Percentiles rank a stretch among this genome's conserved stretches.
Conservation (phyloP, 2,797 vertebrate species). For the Rhyacichthys aspro region DNA sequence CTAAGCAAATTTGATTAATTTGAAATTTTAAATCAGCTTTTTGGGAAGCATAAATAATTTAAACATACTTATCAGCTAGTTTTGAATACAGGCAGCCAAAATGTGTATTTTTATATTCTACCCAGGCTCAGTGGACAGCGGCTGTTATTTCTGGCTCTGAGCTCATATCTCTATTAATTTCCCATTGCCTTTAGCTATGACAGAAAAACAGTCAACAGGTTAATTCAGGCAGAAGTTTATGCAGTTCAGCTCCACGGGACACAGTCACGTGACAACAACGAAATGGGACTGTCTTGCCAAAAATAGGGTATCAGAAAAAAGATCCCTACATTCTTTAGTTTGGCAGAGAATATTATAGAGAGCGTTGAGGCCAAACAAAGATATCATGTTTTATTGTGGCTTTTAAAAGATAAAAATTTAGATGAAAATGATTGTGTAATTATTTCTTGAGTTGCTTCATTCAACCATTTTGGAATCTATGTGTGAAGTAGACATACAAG, state of each 20-base stretch:
- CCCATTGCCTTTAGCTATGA: constrained; percentile 86
- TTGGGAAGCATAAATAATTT: too few relatives aligned
- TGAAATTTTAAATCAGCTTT: too few relatives aligned
- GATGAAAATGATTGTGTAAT: too few relatives aligned
- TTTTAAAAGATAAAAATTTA: background rate
- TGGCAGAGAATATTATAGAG: constrained; percentile 22
- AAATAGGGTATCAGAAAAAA: constrained; percentile 18
- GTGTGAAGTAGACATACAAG: too few relatives aligned
- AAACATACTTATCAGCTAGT: constrained; percentile 17
- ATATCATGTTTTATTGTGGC: background rate
- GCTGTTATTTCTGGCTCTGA: constrained; percentile 86
- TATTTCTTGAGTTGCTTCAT: too few relatives aligned
- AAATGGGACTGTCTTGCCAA: constrained; percentile 14
- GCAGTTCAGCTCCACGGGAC: constrained; percentile 33
- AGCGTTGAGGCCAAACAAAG: background rate
- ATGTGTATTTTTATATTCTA: constrained; percentile 84
- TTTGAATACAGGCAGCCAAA: constrained; percentile 79
- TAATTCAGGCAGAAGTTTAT: constrained; percentile 48
- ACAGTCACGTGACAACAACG: constrained; percentile 11
- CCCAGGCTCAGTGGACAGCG: constrained; percentile 80
- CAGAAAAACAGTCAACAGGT: constrained; percentile 66
- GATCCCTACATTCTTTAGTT: constrained; percentile 10
- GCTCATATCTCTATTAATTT: constrained; percentile 89
- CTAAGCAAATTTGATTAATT: too few relatives aligned
- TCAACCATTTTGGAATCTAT: too few relatives aligned